Evolutionary conservation across 2,888 invertebrate genomes (phyloP).

Genomic region (Brachypalpus laphriformis): DNA sequence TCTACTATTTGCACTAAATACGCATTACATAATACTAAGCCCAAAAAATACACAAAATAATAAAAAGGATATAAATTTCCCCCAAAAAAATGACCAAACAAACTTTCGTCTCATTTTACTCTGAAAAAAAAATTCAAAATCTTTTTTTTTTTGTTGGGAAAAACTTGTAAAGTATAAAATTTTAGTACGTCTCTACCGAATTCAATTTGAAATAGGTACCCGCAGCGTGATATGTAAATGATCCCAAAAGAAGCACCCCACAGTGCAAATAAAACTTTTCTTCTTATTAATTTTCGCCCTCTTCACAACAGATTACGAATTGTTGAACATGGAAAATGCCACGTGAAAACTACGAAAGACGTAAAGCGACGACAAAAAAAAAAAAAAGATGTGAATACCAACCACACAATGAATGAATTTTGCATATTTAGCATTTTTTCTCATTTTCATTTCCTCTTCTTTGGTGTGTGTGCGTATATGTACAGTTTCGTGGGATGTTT

Average conservation of each 20-base stretch:
- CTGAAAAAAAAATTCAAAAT: too few relatives aligned
- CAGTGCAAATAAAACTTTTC: conserved; percentile 71
- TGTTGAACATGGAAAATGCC: conserved; percentile 67
- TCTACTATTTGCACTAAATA: conserved; percentile 1
- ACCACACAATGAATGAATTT: conserved; percentile 73
- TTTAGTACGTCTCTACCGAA: conserved; percentile 61
- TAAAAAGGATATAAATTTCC: neutral
- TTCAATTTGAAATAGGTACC: conserved; percentile 68
- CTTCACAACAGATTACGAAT: conserved; percentile 71
- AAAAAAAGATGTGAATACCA: conserved; percentile 29
- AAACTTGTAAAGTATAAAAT: conserved; percentile 64
- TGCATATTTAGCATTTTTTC: conserved; percentile 67
- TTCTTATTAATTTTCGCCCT: conserved; percentile 70
- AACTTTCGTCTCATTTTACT: neutral
- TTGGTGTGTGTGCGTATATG: neutral
- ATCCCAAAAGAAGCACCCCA: conserved; percentile 63
- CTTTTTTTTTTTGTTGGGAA: neutral
- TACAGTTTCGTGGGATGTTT: conserved; percentile 27
- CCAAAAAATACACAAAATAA: neutral
- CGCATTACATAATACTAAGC: conserved; percentile 6
- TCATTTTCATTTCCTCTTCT: conserved; percentile 53
- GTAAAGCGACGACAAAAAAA: conserved; percentile 3
- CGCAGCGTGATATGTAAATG: conserved; percentile 67
- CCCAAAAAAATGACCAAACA: neutral
- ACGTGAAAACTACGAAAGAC: conserved; percentile 64